Conservation (phyloP, 2,888 invertebrate genomes). For the Synergus umbraculus region DNA sequence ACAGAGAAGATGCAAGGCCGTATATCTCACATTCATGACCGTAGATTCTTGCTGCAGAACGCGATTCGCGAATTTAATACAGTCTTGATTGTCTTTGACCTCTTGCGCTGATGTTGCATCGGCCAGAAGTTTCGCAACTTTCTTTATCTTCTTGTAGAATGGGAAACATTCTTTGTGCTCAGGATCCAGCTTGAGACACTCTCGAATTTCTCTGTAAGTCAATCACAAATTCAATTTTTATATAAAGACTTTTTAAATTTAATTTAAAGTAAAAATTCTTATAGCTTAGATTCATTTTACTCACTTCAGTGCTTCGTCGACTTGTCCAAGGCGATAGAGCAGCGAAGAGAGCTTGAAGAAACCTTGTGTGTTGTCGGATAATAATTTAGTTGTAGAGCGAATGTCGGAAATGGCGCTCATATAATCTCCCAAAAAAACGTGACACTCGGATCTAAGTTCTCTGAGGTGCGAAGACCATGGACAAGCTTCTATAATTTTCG, state of each 20-base stretch:
- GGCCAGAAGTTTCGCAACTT: slow-evolving; percentile 88
- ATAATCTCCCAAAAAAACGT: slow-evolving; percentile 87
- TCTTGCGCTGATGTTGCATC: slow-evolving; percentile 83
- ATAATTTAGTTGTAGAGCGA: slow-evolving; percentile 91
- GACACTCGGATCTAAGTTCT: slow-evolving; percentile 91
- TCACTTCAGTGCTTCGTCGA: slow-evolving; percentile 91
- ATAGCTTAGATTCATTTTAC: slow-evolving; percentile 54
- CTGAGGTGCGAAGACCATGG: slow-evolving; percentile 93
- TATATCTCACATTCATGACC: slow-evolving; percentile 84
- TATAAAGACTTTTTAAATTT: neutral
- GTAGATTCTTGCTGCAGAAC: slow-evolving; percentile 85
- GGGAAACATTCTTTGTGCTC: slow-evolving; percentile 98
- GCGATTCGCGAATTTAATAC: slow-evolving; percentile 84
- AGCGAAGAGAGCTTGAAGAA: slow-evolving; percentile 89
- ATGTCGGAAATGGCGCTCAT: slow-evolving; percentile 94
- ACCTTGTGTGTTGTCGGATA: slow-evolving; percentile 94
- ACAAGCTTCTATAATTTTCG: slow-evolving; percentile 86
- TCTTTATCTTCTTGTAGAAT: slow-evolving; percentile 97
- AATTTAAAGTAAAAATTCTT: slow-evolving; percentile 17
- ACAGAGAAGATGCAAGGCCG: slow-evolving; percentile 89
- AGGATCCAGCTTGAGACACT: slow-evolving; percentile 97
- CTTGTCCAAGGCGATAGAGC: slow-evolving; percentile 94
- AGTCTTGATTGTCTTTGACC: slow-evolving; percentile 83
- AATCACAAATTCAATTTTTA: slow-evolving; percentile 26
- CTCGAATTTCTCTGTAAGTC: slow-evolving; percentile 88